Evolutionary conservation across 2,888 invertebrate genomes (phyloP), one percentile per base, ranked within the genome.

Genomic region (Aspidiotus destructor): DNA sequence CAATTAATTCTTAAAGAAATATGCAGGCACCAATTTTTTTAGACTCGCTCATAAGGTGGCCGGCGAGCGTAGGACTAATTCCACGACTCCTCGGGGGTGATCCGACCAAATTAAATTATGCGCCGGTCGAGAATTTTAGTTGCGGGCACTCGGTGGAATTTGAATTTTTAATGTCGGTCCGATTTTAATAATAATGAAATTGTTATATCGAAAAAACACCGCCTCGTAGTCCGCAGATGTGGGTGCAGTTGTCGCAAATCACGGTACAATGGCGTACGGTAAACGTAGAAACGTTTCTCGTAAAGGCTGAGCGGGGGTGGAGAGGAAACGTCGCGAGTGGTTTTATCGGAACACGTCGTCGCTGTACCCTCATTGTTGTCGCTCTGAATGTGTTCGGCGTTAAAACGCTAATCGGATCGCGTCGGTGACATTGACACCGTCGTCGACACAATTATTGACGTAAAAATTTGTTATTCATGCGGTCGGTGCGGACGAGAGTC

Each of bases 381-480:
- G 28, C 28, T 28, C 28, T 28, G 28, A 28, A 48, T n/a, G 48
- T 48, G 11, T 48, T 48, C 48, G 48, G 48, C n/a, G 48, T 48
- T 48, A 48, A 48, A 48, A n/a, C 48, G 10, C 48, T 48, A 48
- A 48, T 48, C 48, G n/a, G 48, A 48, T 48, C n/a, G 48, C 48
- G 48, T 48, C n/a, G 48, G 48, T 48, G 48, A 48, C 48, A 48
- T 48, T n/a, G 48, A 48, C 48, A 48, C 48, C 48, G 48, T 48
- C 11, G 48, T 48, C 48, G 48, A 48, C 48, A n/a, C 48, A 13
- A 48, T 48, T 28, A 48, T 48, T 48, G 48, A 48, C 48, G n/a
- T n/a, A 11, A n/a, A 48, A 48, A 48, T 48, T 48, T 48, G 48
- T 48, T 48, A 48, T 48, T 48, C 48, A n/a, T 48, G 6, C n/a